Conservation (phyloP, 2,797 vertebrate genomes). For the Microchirus variegatus region DNA sequence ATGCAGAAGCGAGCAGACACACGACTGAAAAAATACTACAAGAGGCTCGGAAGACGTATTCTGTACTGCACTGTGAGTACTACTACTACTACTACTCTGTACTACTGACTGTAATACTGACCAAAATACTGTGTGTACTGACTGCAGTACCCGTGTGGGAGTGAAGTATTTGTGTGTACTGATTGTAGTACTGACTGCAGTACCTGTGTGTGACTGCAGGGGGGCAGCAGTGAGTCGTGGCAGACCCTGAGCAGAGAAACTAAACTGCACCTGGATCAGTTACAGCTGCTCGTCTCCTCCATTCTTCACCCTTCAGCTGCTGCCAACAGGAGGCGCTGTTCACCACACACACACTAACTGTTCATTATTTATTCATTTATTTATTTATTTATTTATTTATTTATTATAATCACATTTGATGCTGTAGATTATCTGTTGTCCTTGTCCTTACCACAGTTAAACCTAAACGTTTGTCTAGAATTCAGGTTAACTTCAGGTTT, state of each 20-base stretch:
- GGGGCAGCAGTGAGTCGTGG: conserved; percentile 2
- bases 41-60: conserved; percentile 3
- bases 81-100: background rate
- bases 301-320: background rate
- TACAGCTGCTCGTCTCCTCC: conserved; percentile 11
- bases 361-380: background rate
- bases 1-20: accelerated
- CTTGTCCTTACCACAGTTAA: too few species aligned
- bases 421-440: too few species aligned
- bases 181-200: background rate
- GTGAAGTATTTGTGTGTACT: conserved; percentile 3
- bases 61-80: conserved; percentile 14
- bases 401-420: too few species aligned
- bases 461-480: too few species aligned
- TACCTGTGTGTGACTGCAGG: conserved; percentile 14
- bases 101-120: background rate
- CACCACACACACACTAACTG: background rate
- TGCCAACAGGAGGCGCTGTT: conserved; percentile 10
- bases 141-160: background rate
- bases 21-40: conserved; percentile 28
- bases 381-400: background rate
- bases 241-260: conserved; percentile 24
- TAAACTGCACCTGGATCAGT: background rate
- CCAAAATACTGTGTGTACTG: too few species aligned
- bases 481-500: too few species aligned